A percentile compares a stretch with the other conserved stretches of the same genome.
These are phyloP conservation scores for Catocala sponsa DNA, from an alignment of 2,888 invertebrate species.

Conservation along the genomic window DNA sequence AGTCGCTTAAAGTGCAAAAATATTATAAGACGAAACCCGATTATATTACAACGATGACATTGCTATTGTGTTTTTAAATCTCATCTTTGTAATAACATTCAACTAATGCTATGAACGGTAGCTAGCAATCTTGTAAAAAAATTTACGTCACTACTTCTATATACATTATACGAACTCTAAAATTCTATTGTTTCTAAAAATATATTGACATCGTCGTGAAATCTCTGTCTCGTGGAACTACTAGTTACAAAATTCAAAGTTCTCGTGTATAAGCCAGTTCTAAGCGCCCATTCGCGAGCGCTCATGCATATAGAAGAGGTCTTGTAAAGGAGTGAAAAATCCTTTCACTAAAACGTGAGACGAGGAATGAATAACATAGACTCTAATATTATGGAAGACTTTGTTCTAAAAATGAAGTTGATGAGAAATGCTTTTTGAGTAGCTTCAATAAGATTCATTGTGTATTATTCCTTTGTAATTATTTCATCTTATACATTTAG, in stretches of 20 bases:
- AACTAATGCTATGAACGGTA: too few relatives aligned
- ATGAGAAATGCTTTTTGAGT: conserved; percentile 25
- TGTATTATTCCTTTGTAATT: too few relatives aligned
- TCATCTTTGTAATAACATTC: too few relatives aligned
- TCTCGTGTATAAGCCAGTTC: conserved; percentile 26
- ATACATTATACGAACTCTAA: not conserved
- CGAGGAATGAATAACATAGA: conserved; percentile 31
- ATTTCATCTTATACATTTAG: too few relatives aligned
- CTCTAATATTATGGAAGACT: conserved; percentile 23
- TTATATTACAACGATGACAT: too few relatives aligned
- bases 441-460: not conserved
- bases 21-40: too few relatives aligned
- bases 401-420: conserved; percentile 15
- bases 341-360: conserved; percentile 31
- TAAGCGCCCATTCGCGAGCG: conserved; percentile 26
- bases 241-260: conserved; percentile 36
- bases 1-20: too few relatives aligned
- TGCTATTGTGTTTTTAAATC: too few relatives aligned
- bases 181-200: not conserved
- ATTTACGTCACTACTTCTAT: too few relatives aligned
- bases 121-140: too few relatives aligned
- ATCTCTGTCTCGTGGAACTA: conserved; percentile 8
- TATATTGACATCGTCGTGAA: conserved; percentile 2
- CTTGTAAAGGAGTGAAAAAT: conserved; percentile 29
- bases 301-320: conserved; percentile 47